These are phyloP conservation scores for Leptopilina syphax DNA, from an alignment of 2,888 invertebrate genomes.

Conservation along the genomic window DNA sequence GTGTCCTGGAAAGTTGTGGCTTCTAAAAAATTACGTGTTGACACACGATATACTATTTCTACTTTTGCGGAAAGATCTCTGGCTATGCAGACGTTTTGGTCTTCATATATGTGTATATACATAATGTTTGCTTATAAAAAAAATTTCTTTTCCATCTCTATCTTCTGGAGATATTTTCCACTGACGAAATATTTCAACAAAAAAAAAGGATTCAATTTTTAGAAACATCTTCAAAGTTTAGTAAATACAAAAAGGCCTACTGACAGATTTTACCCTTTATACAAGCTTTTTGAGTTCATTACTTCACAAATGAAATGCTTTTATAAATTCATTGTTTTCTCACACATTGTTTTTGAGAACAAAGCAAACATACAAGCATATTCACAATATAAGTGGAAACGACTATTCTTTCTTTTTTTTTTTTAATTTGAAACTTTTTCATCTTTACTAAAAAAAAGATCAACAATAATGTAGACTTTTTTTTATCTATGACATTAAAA, in stretches of 20 bases:
- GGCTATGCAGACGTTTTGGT: background rate
- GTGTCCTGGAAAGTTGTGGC: background rate
- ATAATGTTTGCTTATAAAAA: background rate
- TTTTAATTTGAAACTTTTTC: constrained; percentile 14
- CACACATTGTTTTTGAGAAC: constrained; percentile 4
- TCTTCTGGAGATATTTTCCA: background rate
- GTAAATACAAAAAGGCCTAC: no score
- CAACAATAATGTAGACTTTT: background rate
- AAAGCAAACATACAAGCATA: constrained; percentile 4
- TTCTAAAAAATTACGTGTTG: constrained; percentile 15
- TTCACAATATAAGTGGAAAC: background rate
- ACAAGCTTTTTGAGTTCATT: background rate
- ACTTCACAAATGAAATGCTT: background rate
- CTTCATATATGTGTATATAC: background rate
- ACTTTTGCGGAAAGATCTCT: constrained; percentile 7
- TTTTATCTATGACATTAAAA: background rate
- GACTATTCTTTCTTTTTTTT: background rate
- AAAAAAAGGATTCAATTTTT: background rate
- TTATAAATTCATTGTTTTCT: constrained; percentile 4
- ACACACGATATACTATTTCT: constrained; percentile 11
- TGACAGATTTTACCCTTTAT: background rate
- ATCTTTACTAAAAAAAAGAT: background rate
- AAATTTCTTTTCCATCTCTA: background rate
- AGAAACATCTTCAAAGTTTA: background rate
- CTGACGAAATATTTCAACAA: background rate